Conservation (phyloP, 2,797 vertebrate species). For the Darevskia nairensis region DNA sequence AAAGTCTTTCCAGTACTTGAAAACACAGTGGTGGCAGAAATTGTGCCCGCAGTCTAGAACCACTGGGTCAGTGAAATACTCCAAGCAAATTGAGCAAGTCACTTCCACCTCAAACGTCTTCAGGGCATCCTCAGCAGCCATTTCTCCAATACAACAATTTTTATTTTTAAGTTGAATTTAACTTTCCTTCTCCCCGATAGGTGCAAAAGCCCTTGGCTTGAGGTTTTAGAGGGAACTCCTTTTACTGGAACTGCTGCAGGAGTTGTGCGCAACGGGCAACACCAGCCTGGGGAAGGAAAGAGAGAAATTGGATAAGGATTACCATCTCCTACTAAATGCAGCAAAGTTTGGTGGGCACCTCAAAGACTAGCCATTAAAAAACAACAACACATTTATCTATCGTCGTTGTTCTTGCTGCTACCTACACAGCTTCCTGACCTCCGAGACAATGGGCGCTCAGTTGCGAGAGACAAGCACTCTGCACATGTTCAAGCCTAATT, state of each 20-base stretch:
- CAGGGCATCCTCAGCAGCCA: constrained; percentile 55
- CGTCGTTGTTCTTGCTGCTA: no score
- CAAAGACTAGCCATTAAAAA: no score
- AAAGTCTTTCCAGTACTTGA: constrained; percentile 68
- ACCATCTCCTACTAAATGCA: not conserved
- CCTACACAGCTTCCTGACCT: no score
- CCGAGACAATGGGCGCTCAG: no score
- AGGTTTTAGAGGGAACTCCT: not conserved
- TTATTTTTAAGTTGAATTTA: not conserved
- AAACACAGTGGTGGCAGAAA: constrained; percentile 71
- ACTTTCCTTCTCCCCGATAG: not conserved
- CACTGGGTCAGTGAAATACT: constrained; percentile 67
- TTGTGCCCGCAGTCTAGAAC: constrained; percentile 73
- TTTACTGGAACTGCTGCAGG: not conserved
- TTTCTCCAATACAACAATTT: not conserved
- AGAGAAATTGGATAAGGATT: not conserved
- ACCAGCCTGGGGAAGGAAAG: not conserved
- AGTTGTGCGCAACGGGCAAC: not conserved
- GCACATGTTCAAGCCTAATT: no score
- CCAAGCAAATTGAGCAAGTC: constrained; percentile 71
- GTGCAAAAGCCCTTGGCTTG: not conserved
- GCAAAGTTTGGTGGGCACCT: not conserved
- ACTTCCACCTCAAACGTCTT: constrained; percentile 65
- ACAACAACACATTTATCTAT: no score
- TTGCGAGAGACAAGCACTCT: no score